Evolutionary conservation across 1,140 invertebrate species (phyloP).

Genomic region (Brachionus sp.): DNA sequence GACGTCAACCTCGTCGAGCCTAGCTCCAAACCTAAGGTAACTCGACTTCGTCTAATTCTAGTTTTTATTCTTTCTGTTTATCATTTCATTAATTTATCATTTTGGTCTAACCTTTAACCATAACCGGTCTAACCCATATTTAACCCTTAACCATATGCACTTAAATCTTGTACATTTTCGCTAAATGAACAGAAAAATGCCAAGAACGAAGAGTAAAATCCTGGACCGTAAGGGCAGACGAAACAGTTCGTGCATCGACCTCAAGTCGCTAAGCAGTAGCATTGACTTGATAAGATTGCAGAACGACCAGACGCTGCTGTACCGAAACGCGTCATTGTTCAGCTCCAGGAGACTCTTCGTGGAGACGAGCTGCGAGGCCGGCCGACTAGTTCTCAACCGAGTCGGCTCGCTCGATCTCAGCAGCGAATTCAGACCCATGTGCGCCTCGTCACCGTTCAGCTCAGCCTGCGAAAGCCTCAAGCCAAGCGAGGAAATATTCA

Average conservation of each 20-base stretch:
- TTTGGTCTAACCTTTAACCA: background rate
- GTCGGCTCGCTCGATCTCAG: background rate
- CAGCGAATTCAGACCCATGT: background rate
- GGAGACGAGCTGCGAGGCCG: background rate
- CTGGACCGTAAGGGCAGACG: slow-evolving; percentile 71
- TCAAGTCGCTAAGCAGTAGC: slow-evolving; percentile 49
- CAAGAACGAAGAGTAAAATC: slow-evolving; percentile 62
- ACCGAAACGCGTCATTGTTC: background rate
- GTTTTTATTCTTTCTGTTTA: slow-evolving; percentile 23
- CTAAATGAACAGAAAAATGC: slow-evolving; percentile 52
- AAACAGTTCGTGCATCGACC: slow-evolving; percentile 64
- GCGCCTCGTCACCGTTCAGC: background rate
- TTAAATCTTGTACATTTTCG: slow-evolving; percentile 59
- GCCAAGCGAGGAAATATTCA: background rate
- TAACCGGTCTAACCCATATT: background rate
- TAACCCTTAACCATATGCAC: background rate
- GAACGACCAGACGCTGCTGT: background rate
- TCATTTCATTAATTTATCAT: background rate
- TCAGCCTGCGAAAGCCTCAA: background rate
- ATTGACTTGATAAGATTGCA: background rate
- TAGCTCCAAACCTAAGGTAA: slow-evolving; percentile 74
- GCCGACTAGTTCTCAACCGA: background rate
- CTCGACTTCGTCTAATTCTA: background rate
- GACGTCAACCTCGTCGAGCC: slow-evolving; percentile 67
- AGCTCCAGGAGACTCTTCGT: background rate